Conservation (phyloP, 2,113 vertebrate genomes). For the Pardalotus punctatus region DNA sequence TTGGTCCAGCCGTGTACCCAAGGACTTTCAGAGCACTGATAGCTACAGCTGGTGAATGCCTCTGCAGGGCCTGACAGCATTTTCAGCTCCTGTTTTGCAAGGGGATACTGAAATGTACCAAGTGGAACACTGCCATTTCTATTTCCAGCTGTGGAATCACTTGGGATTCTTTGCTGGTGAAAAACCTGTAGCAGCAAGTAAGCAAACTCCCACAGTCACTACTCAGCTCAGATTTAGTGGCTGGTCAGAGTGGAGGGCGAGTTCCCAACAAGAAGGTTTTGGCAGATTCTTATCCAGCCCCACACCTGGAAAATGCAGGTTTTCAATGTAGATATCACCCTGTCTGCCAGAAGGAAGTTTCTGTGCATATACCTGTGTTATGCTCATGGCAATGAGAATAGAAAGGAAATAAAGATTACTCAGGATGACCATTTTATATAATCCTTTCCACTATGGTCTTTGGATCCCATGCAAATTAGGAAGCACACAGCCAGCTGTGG, state of each 20-base stretch:
- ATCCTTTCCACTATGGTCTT: conserved; percentile 46
- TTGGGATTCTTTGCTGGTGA: background rate
- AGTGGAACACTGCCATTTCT: background rate
- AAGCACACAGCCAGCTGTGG: background rate
- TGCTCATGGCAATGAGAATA: background rate
- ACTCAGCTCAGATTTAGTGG: background rate
- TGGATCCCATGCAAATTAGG: conserved; percentile 26
- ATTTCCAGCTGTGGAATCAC: background rate
- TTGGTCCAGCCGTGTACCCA: background rate
- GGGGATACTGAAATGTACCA: background rate
- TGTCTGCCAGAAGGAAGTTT: conserved; percentile 20
- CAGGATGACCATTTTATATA: conserved; percentile 29
- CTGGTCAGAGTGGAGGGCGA: background rate
- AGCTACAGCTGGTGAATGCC: background rate
- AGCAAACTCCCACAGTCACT: background rate
- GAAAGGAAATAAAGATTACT: conserved; percentile 46
- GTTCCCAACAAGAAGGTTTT: background rate
- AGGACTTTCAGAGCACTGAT: background rate
- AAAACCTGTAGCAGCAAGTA: background rate
- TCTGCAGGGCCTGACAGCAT: background rate
- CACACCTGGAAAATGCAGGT: background rate
- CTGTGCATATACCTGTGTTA: background rate
- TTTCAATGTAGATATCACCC: background rate
- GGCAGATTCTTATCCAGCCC: background rate
- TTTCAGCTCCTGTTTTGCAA: background rate